Evolutionary conservation across 1,140 invertebrate species (phyloP).

Genomic region (Meloidogyne floridensis): DNA sequence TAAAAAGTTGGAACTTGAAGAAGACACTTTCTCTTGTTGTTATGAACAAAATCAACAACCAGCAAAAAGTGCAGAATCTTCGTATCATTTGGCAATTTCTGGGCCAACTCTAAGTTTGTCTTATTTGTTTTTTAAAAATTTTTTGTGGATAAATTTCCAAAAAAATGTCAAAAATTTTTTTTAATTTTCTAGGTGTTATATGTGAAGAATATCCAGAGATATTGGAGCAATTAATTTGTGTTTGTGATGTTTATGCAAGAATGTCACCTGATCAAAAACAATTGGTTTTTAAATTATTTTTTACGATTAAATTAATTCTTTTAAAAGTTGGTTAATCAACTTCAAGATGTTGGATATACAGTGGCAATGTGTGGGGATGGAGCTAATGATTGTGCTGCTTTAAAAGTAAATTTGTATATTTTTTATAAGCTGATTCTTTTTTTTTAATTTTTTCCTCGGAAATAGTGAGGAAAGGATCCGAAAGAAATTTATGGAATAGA

Average conservation of each 20-base stretch:
- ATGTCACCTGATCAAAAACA: slow-evolving; percentile 97
- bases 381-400: slow-evolving; percentile 90
- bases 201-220: slow-evolving; percentile 63
- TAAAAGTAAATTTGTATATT: slow-evolving; percentile 44
- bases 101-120: slow-evolving; percentile 56
- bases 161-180: not conserved
- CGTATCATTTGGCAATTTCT: slow-evolving; percentile 57
- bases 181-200: slow-evolving; percentile 40
- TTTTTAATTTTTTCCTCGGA: no score
- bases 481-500: no score
- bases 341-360: slow-evolving; percentile 78
- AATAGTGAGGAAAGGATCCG: no score
- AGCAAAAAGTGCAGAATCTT: slow-evolving; percentile 43
- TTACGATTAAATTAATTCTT: no score
- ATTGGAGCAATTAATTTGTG: slow-evolving; percentile 58
- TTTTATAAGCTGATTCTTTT: no score
- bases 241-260: slow-evolving; percentile 80
- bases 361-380: slow-evolving; percentile 93
- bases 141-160: no score
- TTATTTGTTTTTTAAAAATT: no score
- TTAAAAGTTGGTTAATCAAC: slow-evolving; percentile 75
- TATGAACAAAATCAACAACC: slow-evolving; percentile 27
- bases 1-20: slow-evolving; percentile 42
- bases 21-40: slow-evolving; percentile 32
- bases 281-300: slow-evolving; percentile 69